Conservation (phyloP, 1,140 invertebrate genomes). For the Caenorhabditis inopinata region DNA sequence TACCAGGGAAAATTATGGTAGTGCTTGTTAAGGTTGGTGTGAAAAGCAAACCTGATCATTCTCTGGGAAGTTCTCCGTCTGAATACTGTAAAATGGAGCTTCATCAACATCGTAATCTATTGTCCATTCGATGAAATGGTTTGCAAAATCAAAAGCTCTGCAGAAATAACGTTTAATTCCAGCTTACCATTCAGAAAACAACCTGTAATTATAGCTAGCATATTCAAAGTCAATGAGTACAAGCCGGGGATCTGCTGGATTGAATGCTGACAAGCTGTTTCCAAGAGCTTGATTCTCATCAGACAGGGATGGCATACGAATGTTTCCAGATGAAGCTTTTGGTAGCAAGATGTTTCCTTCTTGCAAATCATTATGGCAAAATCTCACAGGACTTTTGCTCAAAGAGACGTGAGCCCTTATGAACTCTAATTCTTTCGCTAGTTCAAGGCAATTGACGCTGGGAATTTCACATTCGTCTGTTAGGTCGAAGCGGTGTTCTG, state of each 20-base stretch:
- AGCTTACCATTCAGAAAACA: background rate
- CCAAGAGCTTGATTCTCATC: constrained; percentile 40
- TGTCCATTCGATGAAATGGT: constrained; percentile 64
- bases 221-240: constrained; percentile 66
- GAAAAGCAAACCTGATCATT: constrained; percentile 55
- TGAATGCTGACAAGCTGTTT: constrained; percentile 61
- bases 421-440: constrained; percentile 56
- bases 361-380: constrained; percentile 96
- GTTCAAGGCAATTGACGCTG: constrained; percentile 49
- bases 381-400: constrained; percentile 76
- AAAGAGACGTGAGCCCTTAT: constrained; percentile 54
- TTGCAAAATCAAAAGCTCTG: constrained; percentile 65
- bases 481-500: constrained; percentile 51
- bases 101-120: constrained; percentile 65
- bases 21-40: no score
- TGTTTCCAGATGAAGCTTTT: constrained; percentile 65
- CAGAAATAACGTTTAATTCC: constrained; percentile 12
- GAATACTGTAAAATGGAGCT: constrained; percentile 60
- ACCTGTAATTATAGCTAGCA: constrained; percentile 65
- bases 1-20: no score
- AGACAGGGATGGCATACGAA: constrained; percentile 59
- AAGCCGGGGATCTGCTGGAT: constrained; percentile 61
- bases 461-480: constrained; percentile 57
- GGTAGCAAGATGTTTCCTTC: constrained; percentile 74
- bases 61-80: constrained; percentile 57